Evolutionary conservation across 2,888 invertebrate species (phyloP).

Genomic region (Deilephila porcellus): DNA sequence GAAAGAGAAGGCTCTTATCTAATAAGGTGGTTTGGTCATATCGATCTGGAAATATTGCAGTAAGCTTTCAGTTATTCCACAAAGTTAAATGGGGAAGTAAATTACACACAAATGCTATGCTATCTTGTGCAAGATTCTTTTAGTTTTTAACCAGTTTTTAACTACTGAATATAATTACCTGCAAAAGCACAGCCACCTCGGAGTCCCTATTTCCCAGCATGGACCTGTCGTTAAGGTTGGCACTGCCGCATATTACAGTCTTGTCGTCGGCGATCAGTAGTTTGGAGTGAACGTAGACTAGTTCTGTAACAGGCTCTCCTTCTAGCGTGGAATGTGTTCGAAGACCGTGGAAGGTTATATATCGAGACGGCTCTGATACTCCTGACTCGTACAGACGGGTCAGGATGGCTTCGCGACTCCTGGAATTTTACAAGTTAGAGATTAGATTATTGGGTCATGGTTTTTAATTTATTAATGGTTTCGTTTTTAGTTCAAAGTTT

Average conservation of each 20-base stretch:
- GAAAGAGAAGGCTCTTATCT: no score
- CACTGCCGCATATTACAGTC: slow-evolving; percentile 96
- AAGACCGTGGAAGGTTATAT: slow-evolving; percentile 96
- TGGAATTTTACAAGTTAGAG: slow-evolving; percentile 52
- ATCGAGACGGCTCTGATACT: slow-evolving; percentile 91
- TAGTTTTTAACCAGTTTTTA: no score
- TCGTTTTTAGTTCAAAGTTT: no score
- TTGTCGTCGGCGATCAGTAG: slow-evolving; percentile 97
- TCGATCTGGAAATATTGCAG: no score
- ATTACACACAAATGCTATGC: no score
- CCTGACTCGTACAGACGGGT: slow-evolving; percentile 91
- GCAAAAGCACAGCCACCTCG: slow-evolving; percentile 95
- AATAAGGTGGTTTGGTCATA: no score
- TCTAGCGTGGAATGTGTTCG: slow-evolving; percentile 92
- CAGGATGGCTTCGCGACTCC: slow-evolving; percentile 94
- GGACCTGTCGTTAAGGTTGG: slow-evolving; percentile 98
- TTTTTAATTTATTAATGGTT: background rate
- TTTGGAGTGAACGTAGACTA: slow-evolving; percentile 99
- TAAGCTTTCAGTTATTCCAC: no score
- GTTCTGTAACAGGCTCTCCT: slow-evolving; percentile 93
- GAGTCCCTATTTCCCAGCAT: slow-evolving; percentile 97
- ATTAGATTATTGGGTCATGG: background rate
- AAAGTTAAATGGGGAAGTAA: no score
- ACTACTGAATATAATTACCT: slow-evolving; percentile 78
- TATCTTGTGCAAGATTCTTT: no score